A percentile compares a stretch with the other conserved stretches of the same genome.
Conservation (phyloP, 1,140 invertebrate genomes). For the Melanaphis sacchari region DNA sequence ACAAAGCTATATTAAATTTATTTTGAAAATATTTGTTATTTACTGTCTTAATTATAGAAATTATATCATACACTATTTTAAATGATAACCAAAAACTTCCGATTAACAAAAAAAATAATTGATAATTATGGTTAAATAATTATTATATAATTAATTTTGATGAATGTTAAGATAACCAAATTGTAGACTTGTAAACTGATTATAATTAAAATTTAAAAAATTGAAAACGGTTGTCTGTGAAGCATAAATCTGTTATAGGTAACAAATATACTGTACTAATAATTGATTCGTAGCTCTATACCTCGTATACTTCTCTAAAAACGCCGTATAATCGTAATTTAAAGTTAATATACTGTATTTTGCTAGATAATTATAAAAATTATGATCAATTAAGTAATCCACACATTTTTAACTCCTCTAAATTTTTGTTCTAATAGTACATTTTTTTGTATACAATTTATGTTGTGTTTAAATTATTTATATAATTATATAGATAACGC, state of each 20-base stretch:
- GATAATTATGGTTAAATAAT: neutral
- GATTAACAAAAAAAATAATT: neutral
- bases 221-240: too few relatives aligned
- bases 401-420: too few relatives aligned
- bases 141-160: neutral
- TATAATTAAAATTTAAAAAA: neutral
- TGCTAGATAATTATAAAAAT: neutral
- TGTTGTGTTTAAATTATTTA: neutral
- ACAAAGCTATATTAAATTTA: too few relatives aligned
- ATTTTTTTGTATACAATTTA: too few relatives aligned
- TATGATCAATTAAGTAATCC: neutral
- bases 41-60: too few relatives aligned
- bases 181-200: neutral
- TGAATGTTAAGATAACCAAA: neutral
- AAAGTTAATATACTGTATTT: neutral
- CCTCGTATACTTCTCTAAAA: neutral
- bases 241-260: too few relatives aligned
- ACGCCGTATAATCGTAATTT: neutral
- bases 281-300: neutral
- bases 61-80: too few relatives aligned
- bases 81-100: too few relatives aligned
- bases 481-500: neutral
- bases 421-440: too few relatives aligned
- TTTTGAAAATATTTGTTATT: too few relatives aligned
- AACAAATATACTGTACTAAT: neutral